phyloP scores from a whole-genome alignment of 2,797 vertebrate genomes.

The Ptychobarbus kaznakovi region DNA sequence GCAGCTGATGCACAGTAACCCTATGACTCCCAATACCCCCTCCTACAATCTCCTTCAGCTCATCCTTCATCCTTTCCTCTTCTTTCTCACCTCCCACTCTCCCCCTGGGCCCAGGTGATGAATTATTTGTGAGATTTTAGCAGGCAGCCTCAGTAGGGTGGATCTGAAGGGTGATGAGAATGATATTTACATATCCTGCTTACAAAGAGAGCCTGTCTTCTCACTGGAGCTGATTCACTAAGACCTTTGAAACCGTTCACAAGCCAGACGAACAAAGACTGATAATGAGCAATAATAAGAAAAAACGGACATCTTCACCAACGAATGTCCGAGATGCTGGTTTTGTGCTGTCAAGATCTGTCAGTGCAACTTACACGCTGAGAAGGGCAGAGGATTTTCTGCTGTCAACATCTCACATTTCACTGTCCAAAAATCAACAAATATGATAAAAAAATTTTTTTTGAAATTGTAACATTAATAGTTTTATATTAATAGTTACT shows the following conservation, averaged over 20 bases:
- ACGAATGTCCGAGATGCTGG: neutral
- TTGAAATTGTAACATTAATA: neutral
- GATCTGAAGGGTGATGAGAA: conserved; percentile 28
- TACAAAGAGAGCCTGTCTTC: conserved; percentile 5
- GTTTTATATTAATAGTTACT: neutral
- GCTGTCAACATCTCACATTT: neutral
- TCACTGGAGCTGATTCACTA: neutral
- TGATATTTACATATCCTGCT: conserved; percentile 32
- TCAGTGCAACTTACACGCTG: neutral
- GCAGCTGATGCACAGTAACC: conserved; percentile 58
- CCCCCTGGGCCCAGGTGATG: conserved; percentile 51
- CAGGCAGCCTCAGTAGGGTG: conserved; percentile 42
- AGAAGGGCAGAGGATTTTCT: neutral
- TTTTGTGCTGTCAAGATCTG: neutral
- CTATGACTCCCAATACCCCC: conserved; percentile 28
- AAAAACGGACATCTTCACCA: neutral
- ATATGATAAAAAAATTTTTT: conserved; percentile 3
- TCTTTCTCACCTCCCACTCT: conserved; percentile 53
- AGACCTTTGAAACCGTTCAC: neutral
- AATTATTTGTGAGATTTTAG: conserved; percentile 61
- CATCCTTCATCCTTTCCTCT: conserved; percentile 39
- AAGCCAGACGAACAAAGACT: neutral
- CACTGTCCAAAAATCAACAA: neutral
- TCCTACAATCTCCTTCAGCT: conserved; percentile 41
- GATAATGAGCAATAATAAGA: neutral